phyloP scores from a whole-genome alignment of 1,140 invertebrate species.

The Papilio aristodemus region DNA sequence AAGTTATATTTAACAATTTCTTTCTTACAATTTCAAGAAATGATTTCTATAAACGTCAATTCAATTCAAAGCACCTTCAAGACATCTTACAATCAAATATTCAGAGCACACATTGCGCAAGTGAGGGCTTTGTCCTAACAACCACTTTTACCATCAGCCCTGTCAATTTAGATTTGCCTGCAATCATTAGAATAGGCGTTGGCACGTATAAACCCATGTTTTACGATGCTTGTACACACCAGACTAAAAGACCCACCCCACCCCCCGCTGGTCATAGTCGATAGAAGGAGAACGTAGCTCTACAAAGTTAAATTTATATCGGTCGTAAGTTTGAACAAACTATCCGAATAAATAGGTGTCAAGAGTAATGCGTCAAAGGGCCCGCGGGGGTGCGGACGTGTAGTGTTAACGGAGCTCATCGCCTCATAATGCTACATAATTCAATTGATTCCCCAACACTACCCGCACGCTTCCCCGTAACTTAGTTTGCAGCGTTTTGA shows the following conservation, averaged over 20 bases:
- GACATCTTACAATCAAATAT: conserved; percentile 57
- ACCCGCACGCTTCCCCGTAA: conserved; percentile 74
- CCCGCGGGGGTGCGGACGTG: conserved; percentile 66
- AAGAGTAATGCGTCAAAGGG: conserved; percentile 68
- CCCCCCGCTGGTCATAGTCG: conserved; percentile 30
- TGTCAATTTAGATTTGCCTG: conserved; percentile 77
- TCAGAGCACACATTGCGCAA: conserved; percentile 63
- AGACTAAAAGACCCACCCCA: conserved; percentile 36
- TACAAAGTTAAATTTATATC: conserved; percentile 43
- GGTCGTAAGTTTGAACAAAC: conserved; percentile 45
- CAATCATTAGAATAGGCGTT: conserved; percentile 63
- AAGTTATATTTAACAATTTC: neutral
- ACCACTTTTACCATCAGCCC: conserved; percentile 63
- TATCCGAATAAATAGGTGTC: conserved; percentile 73
- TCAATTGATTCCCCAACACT: conserved; percentile 78
- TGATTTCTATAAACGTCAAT: conserved; percentile 25
- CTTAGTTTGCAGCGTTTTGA: conserved; percentile 77
- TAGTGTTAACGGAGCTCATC: conserved; percentile 69
- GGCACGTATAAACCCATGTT: conserved; percentile 40
- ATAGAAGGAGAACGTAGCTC: conserved; percentile 28
- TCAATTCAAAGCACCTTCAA: conserved; percentile 12
- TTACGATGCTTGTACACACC: conserved; percentile 11
- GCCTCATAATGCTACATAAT: conserved; percentile 78
- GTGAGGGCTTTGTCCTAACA: conserved; percentile 59
- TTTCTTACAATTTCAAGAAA: neutral